phyloP scores from a whole-genome alignment of 2,888 invertebrate species.

The Bimastos eiseni region DNA sequence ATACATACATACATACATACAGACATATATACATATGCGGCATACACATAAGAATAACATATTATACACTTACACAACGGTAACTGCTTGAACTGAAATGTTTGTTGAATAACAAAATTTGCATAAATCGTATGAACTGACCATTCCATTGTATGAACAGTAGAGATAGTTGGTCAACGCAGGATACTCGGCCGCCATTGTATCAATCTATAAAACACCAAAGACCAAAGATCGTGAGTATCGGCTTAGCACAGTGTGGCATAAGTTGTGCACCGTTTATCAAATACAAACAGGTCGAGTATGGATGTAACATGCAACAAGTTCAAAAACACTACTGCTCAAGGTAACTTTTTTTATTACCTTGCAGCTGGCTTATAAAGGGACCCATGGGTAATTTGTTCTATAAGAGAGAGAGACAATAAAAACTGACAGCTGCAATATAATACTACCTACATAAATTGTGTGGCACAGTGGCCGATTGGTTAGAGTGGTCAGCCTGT shows the following conservation, averaged over 20 bases:
- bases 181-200: slow-evolving; percentile 58
- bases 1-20: neutral
- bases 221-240: neutral
- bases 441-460: too few relatives aligned
- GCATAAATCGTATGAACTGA: slow-evolving; percentile 28
- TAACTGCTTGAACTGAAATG: neutral
- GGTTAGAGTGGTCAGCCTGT: too few relatives aligned
- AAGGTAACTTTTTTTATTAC: too few relatives aligned
- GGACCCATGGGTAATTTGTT: too few relatives aligned
- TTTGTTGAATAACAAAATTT: neutral
- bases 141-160: slow-evolving; percentile 55
- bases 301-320: too few relatives aligned
- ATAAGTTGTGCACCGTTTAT: neutral
- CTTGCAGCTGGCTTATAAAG: too few relatives aligned
- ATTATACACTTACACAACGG: neutral
- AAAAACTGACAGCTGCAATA: too few relatives aligned
- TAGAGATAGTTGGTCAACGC: slow-evolving; percentile 56
- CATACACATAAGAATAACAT: too few relatives aligned
- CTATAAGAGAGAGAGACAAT: too few relatives aligned
- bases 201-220: slow-evolving; percentile 50
- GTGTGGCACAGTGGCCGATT: too few relatives aligned
- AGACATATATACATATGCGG: neutral
- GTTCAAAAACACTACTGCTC: too few relatives aligned
- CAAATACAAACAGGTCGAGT: neutral
- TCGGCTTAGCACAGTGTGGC: neutral